Conservation (phyloP, 2,113 vertebrate species). For the Aplodontia rufa region DNA sequence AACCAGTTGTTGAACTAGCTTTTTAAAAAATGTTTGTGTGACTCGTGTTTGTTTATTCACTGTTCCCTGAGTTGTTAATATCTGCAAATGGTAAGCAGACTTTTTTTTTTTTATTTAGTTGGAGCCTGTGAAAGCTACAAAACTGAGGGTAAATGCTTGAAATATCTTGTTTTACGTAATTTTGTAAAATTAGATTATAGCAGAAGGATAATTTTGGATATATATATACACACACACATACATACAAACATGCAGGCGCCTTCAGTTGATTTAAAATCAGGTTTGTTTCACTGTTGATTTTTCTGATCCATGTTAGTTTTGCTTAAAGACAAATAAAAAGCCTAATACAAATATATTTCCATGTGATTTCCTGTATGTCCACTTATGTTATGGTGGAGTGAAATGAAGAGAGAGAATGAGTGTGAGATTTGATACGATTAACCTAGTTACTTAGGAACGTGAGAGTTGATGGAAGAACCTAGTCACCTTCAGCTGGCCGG, state of each 20-base stretch:
- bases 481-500: background rate
- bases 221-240: too few species aligned
- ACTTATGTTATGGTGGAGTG: background rate
- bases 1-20: background rate
- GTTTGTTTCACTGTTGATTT: conserved; percentile 32
- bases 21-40: background rate
- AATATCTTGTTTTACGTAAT: background rate
- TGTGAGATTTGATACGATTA: background rate
- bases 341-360: background rate
- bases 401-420: background rate
- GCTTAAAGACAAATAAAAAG: background rate
- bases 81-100: background rate
- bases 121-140: background rate
- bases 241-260: background rate
- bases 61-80: background rate
- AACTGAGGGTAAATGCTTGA: background rate
- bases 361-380: conserved; percentile 1
- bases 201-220: conserved; percentile 9
- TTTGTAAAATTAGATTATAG: conserved; percentile 7
- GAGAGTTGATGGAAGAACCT: background rate
- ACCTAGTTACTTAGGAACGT: background rate
- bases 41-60: background rate
- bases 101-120: background rate
- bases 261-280: background rate
- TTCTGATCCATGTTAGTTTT: background rate